phyloP scores from a whole-genome alignment of 1,140 invertebrate genomes.

The Capitella teleta region DNA sequence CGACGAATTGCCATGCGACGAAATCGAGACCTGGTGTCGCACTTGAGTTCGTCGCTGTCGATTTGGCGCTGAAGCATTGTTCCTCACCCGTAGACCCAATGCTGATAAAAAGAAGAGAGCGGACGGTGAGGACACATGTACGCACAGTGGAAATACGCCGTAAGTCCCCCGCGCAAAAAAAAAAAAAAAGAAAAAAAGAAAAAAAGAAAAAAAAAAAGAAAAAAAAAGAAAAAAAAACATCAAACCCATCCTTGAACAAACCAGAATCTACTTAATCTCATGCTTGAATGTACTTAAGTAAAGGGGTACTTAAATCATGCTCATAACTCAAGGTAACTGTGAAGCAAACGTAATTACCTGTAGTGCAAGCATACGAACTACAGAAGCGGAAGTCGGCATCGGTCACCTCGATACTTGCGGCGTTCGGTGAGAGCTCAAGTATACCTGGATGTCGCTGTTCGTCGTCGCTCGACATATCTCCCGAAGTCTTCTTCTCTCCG shows the following conservation, averaged over 20 bases:
- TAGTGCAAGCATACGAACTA: not conserved
- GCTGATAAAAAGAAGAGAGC: not conserved
- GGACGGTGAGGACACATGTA: too few species aligned
- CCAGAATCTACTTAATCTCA: too few species aligned
- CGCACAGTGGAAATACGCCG: too few species aligned
- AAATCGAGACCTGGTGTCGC: not conserved
- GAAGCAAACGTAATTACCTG: not conserved
- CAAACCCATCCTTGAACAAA: too few species aligned
- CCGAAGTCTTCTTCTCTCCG: not conserved
- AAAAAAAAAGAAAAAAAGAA: too few species aligned
- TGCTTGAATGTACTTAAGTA: too few species aligned
- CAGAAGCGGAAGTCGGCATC: not conserved
- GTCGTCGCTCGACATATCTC: constrained; percentile 17
- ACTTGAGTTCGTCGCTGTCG: not conserved
- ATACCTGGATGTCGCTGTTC: constrained; percentile 22
- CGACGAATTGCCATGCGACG: not conserved
- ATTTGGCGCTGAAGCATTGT: not conserved
- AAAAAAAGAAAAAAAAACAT: not conserved
- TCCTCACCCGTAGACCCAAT: not conserved
- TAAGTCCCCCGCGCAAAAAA: too few species aligned
- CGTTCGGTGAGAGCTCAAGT: constrained; percentile 25
- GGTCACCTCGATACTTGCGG: constrained; percentile 18
- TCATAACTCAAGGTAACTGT: not conserved
- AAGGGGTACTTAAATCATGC: too few species aligned
- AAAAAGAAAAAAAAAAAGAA: not conserved